phyloP scores from a whole-genome alignment of 2,113 vertebrate genomes.

The Suricata suricatta region DNA sequence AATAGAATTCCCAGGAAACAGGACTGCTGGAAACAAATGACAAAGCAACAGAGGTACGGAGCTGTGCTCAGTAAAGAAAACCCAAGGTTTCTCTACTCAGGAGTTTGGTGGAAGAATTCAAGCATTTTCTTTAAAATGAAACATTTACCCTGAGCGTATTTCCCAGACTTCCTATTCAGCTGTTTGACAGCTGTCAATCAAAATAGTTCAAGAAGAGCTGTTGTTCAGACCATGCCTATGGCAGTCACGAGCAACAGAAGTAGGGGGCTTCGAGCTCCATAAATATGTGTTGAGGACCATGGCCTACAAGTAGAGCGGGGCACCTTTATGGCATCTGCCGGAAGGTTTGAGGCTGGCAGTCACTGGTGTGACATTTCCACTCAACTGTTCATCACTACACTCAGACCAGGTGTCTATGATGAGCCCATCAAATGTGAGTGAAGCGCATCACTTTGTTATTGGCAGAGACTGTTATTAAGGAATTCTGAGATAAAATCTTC shows the following conservation, averaged over 20 bases:
- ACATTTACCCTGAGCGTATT: background rate
- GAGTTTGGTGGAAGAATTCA: background rate
- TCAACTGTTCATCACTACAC: background rate
- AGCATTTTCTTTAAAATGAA: background rate
- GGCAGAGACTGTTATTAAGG: background rate
- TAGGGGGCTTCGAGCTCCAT: background rate
- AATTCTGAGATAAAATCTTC: background rate
- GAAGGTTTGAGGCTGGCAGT: background rate
- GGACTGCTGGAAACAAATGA: background rate
- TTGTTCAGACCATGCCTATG: background rate
- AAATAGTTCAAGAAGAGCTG: background rate
- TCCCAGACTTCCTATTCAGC: background rate
- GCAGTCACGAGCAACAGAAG: background rate
- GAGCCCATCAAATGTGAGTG: background rate
- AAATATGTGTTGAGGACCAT: background rate
- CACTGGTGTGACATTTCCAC: background rate
- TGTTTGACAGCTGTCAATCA: slow-evolving; percentile 14
- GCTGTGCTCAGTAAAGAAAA: background rate
- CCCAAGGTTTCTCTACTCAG: background rate
- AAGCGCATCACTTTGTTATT: background rate
- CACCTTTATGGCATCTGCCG: background rate
- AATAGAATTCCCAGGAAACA: slow-evolving; percentile 68
- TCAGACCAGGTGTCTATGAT: background rate
- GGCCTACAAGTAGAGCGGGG: background rate
- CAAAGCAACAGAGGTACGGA: background rate